Base-by-base conservation (phyloP, 2,888 invertebrate species). In the Laothoe populi region DNA sequence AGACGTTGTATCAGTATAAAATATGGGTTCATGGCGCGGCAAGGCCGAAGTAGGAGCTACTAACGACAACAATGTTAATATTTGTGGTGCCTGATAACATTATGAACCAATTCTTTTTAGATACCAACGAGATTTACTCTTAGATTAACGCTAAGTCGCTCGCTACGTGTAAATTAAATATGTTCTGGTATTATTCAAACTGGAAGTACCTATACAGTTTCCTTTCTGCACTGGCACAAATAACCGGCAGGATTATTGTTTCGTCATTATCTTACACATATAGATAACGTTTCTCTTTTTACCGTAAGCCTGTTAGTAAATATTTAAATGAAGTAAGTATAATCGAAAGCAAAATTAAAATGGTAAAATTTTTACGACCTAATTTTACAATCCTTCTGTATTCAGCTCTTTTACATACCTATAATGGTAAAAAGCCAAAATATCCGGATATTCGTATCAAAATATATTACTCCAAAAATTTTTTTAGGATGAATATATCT, bases 91-190 rank as follows among this genome's bases (percentile, higher is more conserved):
- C 82, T 83, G 91, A 92, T 92, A 92, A 91, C 88, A 87, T 85
- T 90, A 83, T 88, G 86, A 86, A 90, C 90, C 88, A 88, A 90
- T 91, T 90, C 82, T 79, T 79, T n/a, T 79, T 81, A 81, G 88
- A 86, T 88, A 89, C 78, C 81, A 82, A 82, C 83, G 81, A 90
- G 88, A 91, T 92, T 92, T 92, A 81, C 85, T 86, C 84, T 87
- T 63, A 87, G 92, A 92, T 92, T 92, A 92, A 78, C 74, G 79
- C 70, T 89, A 88, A 90, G 87, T 87, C 78, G 78, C 73, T 68
- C 59, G 69, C 80, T 83, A 82, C 80, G 85, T 80, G 73, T 74
- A 79, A 73, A 75, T 77, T 83, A 79, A 80, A 82, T 81, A 81
- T 77, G 75, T 76, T 78, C 72, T 74, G 73, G 70, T 70, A 68